These are phyloP conservation scores for Macrotrachela quadricornifera DNA, from an alignment of 1,140 invertebrate genomes.

Conservation along the genomic window DNA sequence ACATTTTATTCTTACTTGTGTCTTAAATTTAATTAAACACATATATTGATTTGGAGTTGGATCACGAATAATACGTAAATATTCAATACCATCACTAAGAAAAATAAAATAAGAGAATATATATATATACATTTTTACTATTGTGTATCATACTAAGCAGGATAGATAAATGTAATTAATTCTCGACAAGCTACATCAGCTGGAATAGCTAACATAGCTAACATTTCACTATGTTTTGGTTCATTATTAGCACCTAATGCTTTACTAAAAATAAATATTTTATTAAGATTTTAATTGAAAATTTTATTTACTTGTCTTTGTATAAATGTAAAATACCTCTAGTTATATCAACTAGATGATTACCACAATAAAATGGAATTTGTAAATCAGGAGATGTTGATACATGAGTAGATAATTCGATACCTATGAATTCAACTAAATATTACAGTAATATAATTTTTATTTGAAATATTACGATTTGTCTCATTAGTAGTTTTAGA, in stretches of 20 bases:
- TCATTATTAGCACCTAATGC: slow-evolving; percentile 32
- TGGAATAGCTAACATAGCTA: slow-evolving; percentile 73
- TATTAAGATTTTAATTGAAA: background rate
- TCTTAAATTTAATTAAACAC: slow-evolving; percentile 63
- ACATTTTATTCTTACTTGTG: slow-evolving; percentile 35
- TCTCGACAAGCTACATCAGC: slow-evolving; percentile 76
- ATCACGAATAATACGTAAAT: slow-evolving; percentile 67
- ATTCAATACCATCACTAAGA: slow-evolving; percentile 52
- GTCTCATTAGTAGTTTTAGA: too few species aligned
- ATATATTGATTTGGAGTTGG: slow-evolving; percentile 81
- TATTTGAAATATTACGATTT: too few species aligned
- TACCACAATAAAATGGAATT: slow-evolving; percentile 64
- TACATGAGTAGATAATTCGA: too few species aligned
- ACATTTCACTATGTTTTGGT: slow-evolving; percentile 48
- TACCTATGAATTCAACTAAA: too few species aligned
- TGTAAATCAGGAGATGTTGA: background rate
- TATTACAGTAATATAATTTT: too few species aligned
- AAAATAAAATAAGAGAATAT: slow-evolving; percentile 4
- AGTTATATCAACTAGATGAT: slow-evolving; percentile 82
- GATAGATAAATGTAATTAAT: slow-evolving; percentile 73
- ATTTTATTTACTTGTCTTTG: slow-evolving; percentile 50
- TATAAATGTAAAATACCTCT: slow-evolving; percentile 86
- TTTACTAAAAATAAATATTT: slow-evolving; percentile 31
- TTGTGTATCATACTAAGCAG: slow-evolving; percentile 40
- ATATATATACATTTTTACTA: background rate